Conservation (phyloP, 2,888 invertebrate genomes). For the Pandemis heparana region DNA sequence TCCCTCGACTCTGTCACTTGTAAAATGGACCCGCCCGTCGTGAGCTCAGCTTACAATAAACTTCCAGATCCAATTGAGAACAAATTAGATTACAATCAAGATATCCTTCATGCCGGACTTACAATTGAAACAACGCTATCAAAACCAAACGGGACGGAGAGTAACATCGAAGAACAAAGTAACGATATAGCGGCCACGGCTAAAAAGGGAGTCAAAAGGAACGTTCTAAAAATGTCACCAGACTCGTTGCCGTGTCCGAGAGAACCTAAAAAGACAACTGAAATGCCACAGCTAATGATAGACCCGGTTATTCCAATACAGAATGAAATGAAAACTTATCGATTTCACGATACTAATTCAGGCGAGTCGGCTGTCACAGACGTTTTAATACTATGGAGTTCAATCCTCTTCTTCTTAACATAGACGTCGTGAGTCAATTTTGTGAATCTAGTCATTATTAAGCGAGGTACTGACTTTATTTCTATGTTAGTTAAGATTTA, state of each 20-base stretch:
- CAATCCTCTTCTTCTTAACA: constrained; percentile 75
- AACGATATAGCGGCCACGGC: constrained; percentile 54
- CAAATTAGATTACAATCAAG: constrained; percentile 71
- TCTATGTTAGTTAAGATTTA: constrained; percentile 45
- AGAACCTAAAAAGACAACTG: constrained; percentile 71
- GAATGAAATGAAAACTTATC: constrained; percentile 80
- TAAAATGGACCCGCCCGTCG: constrained; percentile 85
- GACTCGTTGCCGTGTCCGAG: constrained; percentile 76
- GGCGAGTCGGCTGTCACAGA: constrained; percentile 54
- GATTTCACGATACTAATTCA: constrained; percentile 72
- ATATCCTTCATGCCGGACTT: constrained; percentile 69
- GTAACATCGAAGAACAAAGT: constrained; percentile 57
- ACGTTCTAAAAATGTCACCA: constrained; percentile 73
- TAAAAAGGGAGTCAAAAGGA: constrained; percentile 72
- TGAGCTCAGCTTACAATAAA: constrained; percentile 80
- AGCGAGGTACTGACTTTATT: constrained; percentile 68
- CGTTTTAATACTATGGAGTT: constrained; percentile 62
- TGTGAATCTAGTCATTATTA: constrained; percentile 63
- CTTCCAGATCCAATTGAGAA: constrained; percentile 66
- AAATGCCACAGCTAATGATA: constrained; percentile 66
- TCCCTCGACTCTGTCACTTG: constrained; percentile 90
- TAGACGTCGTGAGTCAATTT: constrained; percentile 59
- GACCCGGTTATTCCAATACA: constrained; percentile 78
- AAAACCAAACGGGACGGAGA: constrained; percentile 69
- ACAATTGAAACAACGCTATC: constrained; percentile 71